Percentiles rank a stretch among this genome's conserved stretches.
These are phyloP conservation scores for Phyllotis vaccarum DNA, from an alignment of 2,797 vertebrate genomes.

Conservation along the genomic window DNA sequence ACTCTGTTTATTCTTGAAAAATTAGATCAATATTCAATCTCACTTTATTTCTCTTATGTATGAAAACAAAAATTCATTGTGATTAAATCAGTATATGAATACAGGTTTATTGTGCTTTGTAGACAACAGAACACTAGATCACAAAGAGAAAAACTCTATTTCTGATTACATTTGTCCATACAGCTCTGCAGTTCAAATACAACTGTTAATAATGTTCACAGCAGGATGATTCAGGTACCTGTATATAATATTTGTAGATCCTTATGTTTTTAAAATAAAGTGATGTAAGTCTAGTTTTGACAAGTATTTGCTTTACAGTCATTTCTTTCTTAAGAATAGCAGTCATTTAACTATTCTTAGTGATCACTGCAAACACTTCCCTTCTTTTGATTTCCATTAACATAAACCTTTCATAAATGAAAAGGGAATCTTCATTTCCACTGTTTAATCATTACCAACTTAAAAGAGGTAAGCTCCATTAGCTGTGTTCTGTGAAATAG, in stretches of 20 bases:
- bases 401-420: neutral
- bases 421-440: neutral
- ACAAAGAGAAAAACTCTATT: neutral
- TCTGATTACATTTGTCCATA: neutral
- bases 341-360: neutral
- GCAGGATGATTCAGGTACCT: neutral
- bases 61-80: neutral
- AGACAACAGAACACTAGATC: neutral
- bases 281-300: neutral
- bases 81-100: neutral
- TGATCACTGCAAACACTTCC: neutral
- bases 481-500: slow-evolving; percentile 22
- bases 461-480: slow-evolving; percentile 37
- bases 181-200: rapidly evolving
- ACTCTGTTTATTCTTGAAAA: neutral
- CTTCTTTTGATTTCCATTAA: neutral
- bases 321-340: neutral
- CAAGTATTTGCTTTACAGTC: neutral
- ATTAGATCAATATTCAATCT: neutral
- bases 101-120: neutral
- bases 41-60: neutral
- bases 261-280: neutral
- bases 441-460: neutral
- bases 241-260: rapidly evolving
- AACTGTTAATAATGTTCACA: neutral